Conservation (phyloP, 2,888 invertebrate species). For the Drosophila conformis region DNA sequence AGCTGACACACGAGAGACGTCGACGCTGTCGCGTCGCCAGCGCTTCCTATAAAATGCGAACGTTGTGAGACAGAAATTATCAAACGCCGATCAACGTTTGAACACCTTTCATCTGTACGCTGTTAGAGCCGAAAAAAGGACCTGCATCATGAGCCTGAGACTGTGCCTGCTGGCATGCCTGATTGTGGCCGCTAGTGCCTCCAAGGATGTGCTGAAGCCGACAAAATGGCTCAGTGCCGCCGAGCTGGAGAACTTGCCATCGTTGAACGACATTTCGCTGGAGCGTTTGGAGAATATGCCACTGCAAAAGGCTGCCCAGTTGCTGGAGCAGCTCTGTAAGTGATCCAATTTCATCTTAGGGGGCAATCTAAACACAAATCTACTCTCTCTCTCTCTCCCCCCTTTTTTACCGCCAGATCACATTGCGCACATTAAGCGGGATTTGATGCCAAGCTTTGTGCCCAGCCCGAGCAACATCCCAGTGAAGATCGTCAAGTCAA, state of each 20-base stretch:
- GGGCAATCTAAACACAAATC: background rate
- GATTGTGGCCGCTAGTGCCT: constrained; percentile 58
- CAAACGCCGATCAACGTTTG: constrained; percentile 75
- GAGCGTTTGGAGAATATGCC: constrained; percentile 75
- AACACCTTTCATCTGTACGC: constrained; percentile 48
- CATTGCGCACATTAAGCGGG: constrained; percentile 63
- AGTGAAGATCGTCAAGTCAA: constrained; percentile 69
- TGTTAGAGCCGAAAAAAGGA: background rate
- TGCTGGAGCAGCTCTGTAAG: constrained; percentile 77
- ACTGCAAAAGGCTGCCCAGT: constrained; percentile 67
- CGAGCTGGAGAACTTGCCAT: constrained; percentile 74
- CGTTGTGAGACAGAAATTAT: constrained; percentile 29
- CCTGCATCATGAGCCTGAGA: constrained; percentile 56
- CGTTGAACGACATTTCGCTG: constrained; percentile 71
- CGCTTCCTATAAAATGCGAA: constrained; percentile 58
- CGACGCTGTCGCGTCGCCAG: constrained; percentile 35
- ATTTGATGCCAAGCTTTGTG: constrained; percentile 70
- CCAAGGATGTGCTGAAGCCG: constrained; percentile 67
- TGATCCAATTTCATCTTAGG: background rate
- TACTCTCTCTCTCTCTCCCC: background rate
- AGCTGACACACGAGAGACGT: constrained; percentile 19
- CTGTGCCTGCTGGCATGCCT: constrained; percentile 75
- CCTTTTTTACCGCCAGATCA: constrained; percentile 50
- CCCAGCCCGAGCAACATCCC: constrained; percentile 76
- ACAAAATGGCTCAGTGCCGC: constrained; percentile 67